Percentiles rank a stretch among this genome's conserved stretches.
These are phyloP conservation scores for Acronicta alni DNA, from an alignment of 2,888 invertebrate species.

Conservation along the genomic window DNA sequence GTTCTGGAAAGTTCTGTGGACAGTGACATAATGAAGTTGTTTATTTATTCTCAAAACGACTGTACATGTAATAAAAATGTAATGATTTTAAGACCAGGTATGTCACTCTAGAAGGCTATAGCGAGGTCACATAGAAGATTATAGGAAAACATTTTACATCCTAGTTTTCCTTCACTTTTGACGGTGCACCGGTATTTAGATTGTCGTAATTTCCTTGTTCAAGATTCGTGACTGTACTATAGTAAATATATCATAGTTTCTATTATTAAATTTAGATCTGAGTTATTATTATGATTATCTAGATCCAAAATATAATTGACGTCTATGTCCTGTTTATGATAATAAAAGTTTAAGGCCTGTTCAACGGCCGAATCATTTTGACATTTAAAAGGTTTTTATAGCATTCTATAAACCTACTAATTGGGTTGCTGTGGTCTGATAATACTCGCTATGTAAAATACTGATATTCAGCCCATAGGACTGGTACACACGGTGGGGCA, in stretches of 20 bases:
- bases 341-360: background rate
- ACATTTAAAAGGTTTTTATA: background rate
- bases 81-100: slow-evolving; percentile 22
- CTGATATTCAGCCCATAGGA: too few relatives aligned
- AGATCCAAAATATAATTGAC: slow-evolving; percentile 24
- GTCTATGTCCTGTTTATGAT: slow-evolving; percentile 13
- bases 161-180: slow-evolving; percentile 47
- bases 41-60: slow-evolving; percentile 20
- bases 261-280: slow-evolving; percentile 17
- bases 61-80: slow-evolving; percentile 34
- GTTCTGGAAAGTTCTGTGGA: background rate
- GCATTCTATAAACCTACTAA: too few relatives aligned
- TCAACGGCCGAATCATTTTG: background rate
- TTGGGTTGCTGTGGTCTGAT: too few relatives aligned
- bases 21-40: slow-evolving; percentile 2
- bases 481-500: too few relatives aligned
- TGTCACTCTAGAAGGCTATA: slow-evolving; percentile 31
- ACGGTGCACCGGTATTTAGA: slow-evolving; percentile 5
- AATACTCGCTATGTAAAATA: too few relatives aligned
- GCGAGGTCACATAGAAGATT: slow-evolving; percentile 25
- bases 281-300: slow-evolving; percentile 7
- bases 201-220: slow-evolving; percentile 22
- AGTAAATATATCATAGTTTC: slow-evolving; percentile 1
- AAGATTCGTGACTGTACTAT: slow-evolving; percentile 1
- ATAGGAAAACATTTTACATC: slow-evolving; percentile 38